Base-by-base conservation (phyloP, 2,113 vertebrate genomes). In the Hiodon alosoides region DNA sequence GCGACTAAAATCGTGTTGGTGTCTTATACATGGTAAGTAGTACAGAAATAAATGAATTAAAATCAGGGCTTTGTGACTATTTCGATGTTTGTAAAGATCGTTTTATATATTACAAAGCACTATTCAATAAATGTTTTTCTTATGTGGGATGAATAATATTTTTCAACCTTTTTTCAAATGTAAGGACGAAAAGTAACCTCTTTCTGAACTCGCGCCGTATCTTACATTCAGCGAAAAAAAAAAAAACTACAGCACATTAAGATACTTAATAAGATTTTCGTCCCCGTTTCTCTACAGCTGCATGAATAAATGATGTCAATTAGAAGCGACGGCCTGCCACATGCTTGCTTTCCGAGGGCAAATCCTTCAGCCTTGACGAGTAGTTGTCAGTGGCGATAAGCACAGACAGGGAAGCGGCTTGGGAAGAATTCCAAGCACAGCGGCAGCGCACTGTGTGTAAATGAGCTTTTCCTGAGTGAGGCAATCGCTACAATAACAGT, bases 331-430 rank as follows among this genome's bases (percentile, higher is more conserved):
- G 14, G 52, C 52, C 9, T 2, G 61, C 51, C 52, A 74, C 72
- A 66, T 8, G 16, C 50, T 48, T 46, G 13, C 14, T 58, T 75
- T 68, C 14, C 65, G 4, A 2, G 55, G 31, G 16, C 17, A 67
- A 60, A 31, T 75, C 54, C 17, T 16, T 53, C 16, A 52, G 46
- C 65, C 57, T 67, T 67, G 64, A 17, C 4, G 47, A 9, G 55
- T 47, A 52, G 68, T 75, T 60, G 51, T 68, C 54, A 58, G 52
- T 8, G 46, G 64, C 3, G 47, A 75, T 50, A 67, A 68, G 73
- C 55, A 59, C 31, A 68, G 55, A 67, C 54, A 57, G 54, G 52
- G 67, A 67, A 48, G 53, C 31, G 7, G 73, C 17, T 7, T 67
- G 53, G 73, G 53, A 51, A 57, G 11, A 47, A n/a, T 31, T 58